Conservation (phyloP, 2,113 vertebrate species). For the Pygoscelis antarcticus region DNA sequence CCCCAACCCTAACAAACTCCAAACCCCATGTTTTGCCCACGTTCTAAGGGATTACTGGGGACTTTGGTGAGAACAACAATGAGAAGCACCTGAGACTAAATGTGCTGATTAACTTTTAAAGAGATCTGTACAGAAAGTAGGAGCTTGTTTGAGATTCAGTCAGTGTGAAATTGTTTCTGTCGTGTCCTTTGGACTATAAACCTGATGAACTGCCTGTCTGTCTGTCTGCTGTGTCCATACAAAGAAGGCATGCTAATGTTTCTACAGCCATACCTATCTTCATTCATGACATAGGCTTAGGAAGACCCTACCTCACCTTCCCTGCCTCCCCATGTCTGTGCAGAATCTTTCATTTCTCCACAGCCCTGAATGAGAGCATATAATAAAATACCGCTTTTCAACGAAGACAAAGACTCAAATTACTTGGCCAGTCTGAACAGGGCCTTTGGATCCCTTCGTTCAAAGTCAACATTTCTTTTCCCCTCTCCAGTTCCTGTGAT, state of each 20-base stretch:
- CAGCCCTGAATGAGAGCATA: neutral
- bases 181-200: neutral
- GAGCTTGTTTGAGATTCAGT: neutral
- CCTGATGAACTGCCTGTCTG: neutral
- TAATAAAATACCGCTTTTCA: neutral
- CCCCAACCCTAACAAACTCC: neutral
- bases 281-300: neutral
- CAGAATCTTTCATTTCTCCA: neutral
- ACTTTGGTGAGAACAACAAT: neutral
- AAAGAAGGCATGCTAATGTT: neutral
- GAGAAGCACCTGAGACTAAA: neutral
- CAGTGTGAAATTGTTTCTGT: neutral
- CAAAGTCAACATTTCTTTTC: neutral
- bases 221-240: neutral
- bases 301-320: neutral
- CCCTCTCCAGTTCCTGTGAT: neutral
- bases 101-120: neutral
- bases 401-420: neutral
- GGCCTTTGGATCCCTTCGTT: neutral
- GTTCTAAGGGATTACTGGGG: neutral
- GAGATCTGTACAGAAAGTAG: neutral
- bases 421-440: neutral
- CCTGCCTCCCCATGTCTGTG: neutral
- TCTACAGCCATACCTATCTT: neutral
- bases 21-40: accelerated